Evolutionary conservation across 2,113 vertebrate genomes (phyloP), one percentile per base, ranked within the genome.

Genomic region (Beaufortia kweichowensis): DNA sequence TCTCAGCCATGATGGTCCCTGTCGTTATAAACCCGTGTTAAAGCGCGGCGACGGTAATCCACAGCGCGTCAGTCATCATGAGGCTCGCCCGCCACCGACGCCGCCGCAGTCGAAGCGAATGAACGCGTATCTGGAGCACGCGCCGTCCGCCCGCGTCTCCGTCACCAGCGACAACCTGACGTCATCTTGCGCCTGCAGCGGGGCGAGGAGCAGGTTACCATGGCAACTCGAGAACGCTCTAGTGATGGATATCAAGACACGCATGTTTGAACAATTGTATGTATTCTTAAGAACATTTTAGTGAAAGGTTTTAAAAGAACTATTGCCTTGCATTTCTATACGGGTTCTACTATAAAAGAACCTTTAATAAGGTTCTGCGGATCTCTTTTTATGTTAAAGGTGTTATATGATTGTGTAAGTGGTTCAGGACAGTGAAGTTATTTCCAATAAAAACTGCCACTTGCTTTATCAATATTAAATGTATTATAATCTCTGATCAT

Each of bases 141-240:
- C 82, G 79, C 84, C 60, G 78, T 74, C 67, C 79, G 35, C 79
- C 65, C 65, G 84, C 80, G 78, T 82, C 78, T 81, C 81, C 84
- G 84, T 85, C 84, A 85, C 82, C 78, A 82, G 59, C 82, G 80
- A 85, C 84, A 84, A 81, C 81, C 75, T 85, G 84, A 85, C 84
- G 80, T 85, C 84, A 85, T 77, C 24, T 71, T 74, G 78, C 75
- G 67, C 75, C 71, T 71, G 21, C 56, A 66, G 24, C 46, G 17
- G n/a, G 65, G 46, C 67, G 69, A 23, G 74, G 66, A 39, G 50
- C n/a, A 2, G 65, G 82, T 82, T 86, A 28, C 78, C 83, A 81
- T 79, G 61, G 50, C 79, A 84, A 77, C 82, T 53, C 48, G 21
- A 15, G 35, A 57, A 79, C 78, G 64, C 80, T 73, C 53, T n/a